These are phyloP conservation scores for Acomys russatus DNA, from an alignment of 2,797 vertebrate genomes.

Conservation along the genomic window DNA sequence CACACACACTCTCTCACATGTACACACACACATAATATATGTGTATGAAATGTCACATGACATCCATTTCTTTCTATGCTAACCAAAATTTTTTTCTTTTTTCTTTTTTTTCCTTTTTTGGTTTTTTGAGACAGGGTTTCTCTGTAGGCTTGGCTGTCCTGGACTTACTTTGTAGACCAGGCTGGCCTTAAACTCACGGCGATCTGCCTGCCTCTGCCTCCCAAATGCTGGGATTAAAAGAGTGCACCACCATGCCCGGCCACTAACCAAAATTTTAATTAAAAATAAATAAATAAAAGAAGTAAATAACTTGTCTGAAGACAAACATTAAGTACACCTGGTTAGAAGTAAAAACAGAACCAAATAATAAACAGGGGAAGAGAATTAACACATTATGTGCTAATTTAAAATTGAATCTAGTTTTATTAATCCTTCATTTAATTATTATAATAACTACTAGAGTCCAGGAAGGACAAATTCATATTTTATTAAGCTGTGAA, in stretches of 20 bases:
- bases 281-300: neutral
- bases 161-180: too few species aligned
- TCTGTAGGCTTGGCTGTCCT: too few species aligned
- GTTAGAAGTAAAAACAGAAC: conserved; percentile 41
- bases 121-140: too few species aligned
- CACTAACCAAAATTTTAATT: too few species aligned
- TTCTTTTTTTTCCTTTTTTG: too few species aligned
- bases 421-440: conserved; percentile 17
- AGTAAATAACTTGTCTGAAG: neutral
- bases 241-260: too few species aligned
- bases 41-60: neutral
- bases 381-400: neutral
- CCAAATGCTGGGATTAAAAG: too few species aligned
- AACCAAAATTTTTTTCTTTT: neutral
- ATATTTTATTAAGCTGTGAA: neutral
- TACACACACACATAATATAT: neutral
- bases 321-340: conserved; percentile 4
- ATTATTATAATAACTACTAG: neutral
- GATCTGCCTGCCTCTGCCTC: too few species aligned
- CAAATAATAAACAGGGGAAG: neutral
- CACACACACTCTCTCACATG: neutral
- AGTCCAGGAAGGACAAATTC: neutral
- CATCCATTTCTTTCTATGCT: neutral
- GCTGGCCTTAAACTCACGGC: too few species aligned
- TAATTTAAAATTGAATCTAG: neutral